Base-by-base conservation (phyloP, 2,113 vertebrate species). In the Chaetodon trifascialis region DNA sequence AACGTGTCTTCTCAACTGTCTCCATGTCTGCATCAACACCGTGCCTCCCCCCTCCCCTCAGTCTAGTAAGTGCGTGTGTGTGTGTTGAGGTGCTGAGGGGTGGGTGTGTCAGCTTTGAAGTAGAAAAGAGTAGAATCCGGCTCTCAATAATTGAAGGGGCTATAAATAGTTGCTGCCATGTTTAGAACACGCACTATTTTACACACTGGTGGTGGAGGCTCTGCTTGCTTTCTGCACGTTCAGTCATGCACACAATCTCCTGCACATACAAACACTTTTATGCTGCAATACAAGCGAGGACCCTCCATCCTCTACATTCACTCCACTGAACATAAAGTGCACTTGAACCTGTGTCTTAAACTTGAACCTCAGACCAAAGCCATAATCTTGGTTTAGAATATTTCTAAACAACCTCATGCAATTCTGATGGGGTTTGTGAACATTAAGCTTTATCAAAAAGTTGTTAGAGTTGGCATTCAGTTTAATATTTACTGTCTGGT, bases 161-260 rank as follows among this genome's bases (percentile, higher is more conserved):
- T 89, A 88, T 89, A 93, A 93, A 91, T 92, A 93, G 83, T 76
- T 23, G 36, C 55, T 79, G 83, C 85, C 85, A 86, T 92, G 86
- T 93, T 91, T 90, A 87, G 80, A 90, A 52, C 65, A 79, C 42
- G 52, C 44, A 74, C 40, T 81, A 77, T 90, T 88, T 86, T 82
- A 75, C 80, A 75, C 86, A 76, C 56, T 10, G 55, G n/a, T 55
- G 15, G 25, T 47, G 19, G 36, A 68, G 44, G 67, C 46, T 47
- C 52, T 25, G 16, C 25, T 42, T 71, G 46, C 46, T 38, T 54
- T 62, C 8, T 54, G 59, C 49, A 69, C 9, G 11, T 25, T 68
- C 55, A 80, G 4, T 60, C 56, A 47, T 55, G 38, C 38, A 3
- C 54, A 58, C 46, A 5, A 11, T 80, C 47, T 55, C 36, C 23